A percentile compares a stretch with the other conserved stretches of the same genome.
Evolutionary conservation across 2,113 vertebrate species (phyloP).

Genomic region (Gymnarchus niloticus): DNA sequence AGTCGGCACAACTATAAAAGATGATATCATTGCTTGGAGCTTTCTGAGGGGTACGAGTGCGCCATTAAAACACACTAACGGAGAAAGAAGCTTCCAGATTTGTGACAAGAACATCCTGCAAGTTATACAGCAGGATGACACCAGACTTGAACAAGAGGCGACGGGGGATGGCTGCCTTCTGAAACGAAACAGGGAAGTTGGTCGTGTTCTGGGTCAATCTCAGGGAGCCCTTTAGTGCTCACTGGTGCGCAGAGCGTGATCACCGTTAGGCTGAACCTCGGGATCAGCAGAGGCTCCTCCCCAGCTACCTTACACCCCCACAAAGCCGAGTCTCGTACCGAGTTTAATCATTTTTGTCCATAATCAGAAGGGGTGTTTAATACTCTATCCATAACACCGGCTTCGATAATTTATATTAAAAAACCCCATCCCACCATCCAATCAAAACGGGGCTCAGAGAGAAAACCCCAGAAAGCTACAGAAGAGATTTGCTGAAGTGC

Average conservation of each 20-base stretch:
- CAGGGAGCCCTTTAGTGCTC: background rate
- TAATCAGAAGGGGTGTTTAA: background rate
- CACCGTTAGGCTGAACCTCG: background rate
- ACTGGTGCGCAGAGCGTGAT: background rate
- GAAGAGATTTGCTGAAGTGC: background rate
- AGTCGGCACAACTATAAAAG: background rate
- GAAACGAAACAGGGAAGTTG: background rate
- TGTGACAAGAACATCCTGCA: background rate
- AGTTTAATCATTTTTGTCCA: background rate
- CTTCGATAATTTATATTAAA: background rate
- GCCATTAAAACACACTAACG: background rate
- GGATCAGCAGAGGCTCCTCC: background rate
- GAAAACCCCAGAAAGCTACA: constrained; percentile 21
- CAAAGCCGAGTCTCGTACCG: background rate
- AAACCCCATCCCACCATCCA: background rate
- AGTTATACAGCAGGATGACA: background rate
- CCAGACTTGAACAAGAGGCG: background rate
- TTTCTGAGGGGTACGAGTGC: background rate
- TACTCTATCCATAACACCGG: background rate
- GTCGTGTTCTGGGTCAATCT: background rate
- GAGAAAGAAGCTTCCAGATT: background rate
- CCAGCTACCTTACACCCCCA: background rate
- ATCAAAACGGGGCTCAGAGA: constrained; percentile 34
- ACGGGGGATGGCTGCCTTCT: background rate
- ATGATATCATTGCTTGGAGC: background rate